These are phyloP conservation scores for Hafferia zeledoni DNA, from an alignment of 2,797 vertebrate genomes.

Conservation along the genomic window DNA sequence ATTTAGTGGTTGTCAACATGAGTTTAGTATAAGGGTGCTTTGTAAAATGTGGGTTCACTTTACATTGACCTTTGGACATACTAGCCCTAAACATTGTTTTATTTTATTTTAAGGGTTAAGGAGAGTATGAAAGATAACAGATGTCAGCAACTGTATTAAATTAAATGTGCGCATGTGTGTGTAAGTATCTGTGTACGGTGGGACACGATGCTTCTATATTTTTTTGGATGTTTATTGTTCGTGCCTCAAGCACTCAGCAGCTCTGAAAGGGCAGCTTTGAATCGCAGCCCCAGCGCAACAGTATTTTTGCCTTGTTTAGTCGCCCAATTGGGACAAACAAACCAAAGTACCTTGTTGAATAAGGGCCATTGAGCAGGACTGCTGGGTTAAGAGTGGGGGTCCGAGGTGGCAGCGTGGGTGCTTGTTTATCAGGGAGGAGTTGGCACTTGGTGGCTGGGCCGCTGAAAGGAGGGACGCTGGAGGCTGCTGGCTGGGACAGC, in stretches of 20 bases:
- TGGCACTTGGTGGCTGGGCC: slow-evolving; percentile 82
- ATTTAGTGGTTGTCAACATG: slow-evolving; percentile 90
- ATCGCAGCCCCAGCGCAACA: slow-evolving; percentile 68
- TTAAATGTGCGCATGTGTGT: background rate
- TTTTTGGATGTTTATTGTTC: slow-evolving; percentile 43
- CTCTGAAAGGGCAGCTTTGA: slow-evolving; percentile 75
- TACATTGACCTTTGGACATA: slow-evolving; percentile 76
- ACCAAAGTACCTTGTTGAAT: slow-evolving; percentile 90
- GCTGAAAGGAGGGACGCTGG: slow-evolving; percentile 93
- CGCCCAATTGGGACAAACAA: slow-evolving; percentile 75
- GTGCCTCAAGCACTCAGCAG: background rate
- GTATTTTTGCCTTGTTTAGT: slow-evolving; percentile 81
- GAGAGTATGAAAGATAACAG: background rate
- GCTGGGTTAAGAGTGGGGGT: slow-evolving; percentile 90
- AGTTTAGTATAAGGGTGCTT: slow-evolving; percentile 82
- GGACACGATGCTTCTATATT: background rate
- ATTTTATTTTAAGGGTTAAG: background rate
- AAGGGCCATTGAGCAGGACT: slow-evolving; percentile 84
- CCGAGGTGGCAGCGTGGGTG: slow-evolving; percentile 82
- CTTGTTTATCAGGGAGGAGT: slow-evolving; percentile 87
- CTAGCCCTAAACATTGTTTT: slow-evolving; percentile 72
- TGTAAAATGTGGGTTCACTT: slow-evolving; percentile 76
- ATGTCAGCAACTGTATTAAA: background rate
- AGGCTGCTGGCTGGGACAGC: slow-evolving; percentile 88
- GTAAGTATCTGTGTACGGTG: accelerated